Base-by-base conservation (phyloP, 2,888 invertebrate genomes). In the Tinea semifulvella region DNA sequence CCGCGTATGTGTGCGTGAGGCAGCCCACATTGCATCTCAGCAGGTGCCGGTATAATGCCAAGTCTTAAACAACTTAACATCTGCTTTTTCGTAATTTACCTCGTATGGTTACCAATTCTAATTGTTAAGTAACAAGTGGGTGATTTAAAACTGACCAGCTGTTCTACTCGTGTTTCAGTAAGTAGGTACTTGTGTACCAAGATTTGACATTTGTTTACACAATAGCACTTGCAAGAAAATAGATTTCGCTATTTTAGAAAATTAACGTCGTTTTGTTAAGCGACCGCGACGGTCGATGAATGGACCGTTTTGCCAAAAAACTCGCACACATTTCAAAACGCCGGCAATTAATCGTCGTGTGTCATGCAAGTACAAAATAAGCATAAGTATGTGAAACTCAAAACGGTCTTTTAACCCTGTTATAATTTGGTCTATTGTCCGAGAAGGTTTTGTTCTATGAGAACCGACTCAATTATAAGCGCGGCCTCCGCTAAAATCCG, bases 381-480 rank as follows among this genome's bases (percentile, higher is more conserved):
- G 61, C 68, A 63, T 69, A 73, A 73, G 68, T 70, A 80, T 76
- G 80, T 77, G 80, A 79, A 80, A 69, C 61, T 65, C 55, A 55
- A 65, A 68, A 67, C 66, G 65, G 65, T 59, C 60, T 59, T 61
- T 65, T 70, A 69, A 68, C 68, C 61, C 68, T 68, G 72, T 72
- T 76, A 77, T 74, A 76, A 73, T 79, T 77, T 73, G 57, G 70
- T 68, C 71, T 63, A 79, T 80, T 80, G 79, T 80, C 79, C 76
- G 65, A 70, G 68, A 65, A 55, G 58, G 61, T 63, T 72, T 75
- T 67, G 71, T 77, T 75, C 73, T 76, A 70, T 79, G 80, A 63
- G 80, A 80, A 80, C 79, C 65, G 65, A 63, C 69, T 73, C 77
- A 79, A 80, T 80, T 80, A 79, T 71, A 58, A 57, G 57, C 56